A percentile compares a stretch with the other conserved stretches of the same genome.
These are phyloP conservation scores for Camponotus vicinus DNA, from an alignment of 1,140 invertebrate genomes.

Conservation along the genomic window DNA sequence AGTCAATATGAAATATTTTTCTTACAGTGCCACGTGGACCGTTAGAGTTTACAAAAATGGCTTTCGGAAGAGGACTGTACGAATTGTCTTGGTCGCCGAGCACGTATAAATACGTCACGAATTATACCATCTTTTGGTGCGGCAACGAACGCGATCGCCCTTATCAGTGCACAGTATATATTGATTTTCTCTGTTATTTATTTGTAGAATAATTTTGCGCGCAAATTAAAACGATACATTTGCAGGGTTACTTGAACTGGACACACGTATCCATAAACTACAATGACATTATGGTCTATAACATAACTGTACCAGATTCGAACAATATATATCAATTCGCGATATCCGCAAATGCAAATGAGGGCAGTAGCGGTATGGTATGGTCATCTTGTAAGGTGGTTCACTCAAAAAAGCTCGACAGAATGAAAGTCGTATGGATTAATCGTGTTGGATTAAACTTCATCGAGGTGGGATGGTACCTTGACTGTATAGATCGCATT, in stretches of 20 bases:
- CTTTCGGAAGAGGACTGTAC: too few species aligned
- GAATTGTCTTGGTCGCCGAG: too few species aligned
- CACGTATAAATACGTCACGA: too few species aligned
- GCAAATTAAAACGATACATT: slow-evolving; percentile 1
- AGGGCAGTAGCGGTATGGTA: slow-evolving; percentile 90
- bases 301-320: slow-evolving; percentile 85
- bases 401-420: slow-evolving; percentile 89
- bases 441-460: slow-evolving; percentile 87
- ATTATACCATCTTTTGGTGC: slow-evolving; percentile 88
- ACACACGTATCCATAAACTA: slow-evolving; percentile 83
- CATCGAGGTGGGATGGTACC: slow-evolving; percentile 90
- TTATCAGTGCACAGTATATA: slow-evolving; percentile 87
- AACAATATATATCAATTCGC: slow-evolving; percentile 89
- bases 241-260: slow-evolving; percentile 88
- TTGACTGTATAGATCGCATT: slow-evolving; percentile 88
- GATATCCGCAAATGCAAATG: slow-evolving; percentile 89
- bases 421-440: slow-evolving; percentile 89
- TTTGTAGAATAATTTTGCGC: neutral
- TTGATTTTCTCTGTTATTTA: slow-evolving; percentile 1
- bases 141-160: slow-evolving; percentile 87
- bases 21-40: too few species aligned
- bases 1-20: too few species aligned
- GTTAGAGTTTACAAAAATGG: too few species aligned
- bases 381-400: slow-evolving; percentile 92
- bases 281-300: too few species aligned